phyloP scores from a whole-genome alignment of 2,113 vertebrate genomes.

The Cyanoderma ruficeps region DNA sequence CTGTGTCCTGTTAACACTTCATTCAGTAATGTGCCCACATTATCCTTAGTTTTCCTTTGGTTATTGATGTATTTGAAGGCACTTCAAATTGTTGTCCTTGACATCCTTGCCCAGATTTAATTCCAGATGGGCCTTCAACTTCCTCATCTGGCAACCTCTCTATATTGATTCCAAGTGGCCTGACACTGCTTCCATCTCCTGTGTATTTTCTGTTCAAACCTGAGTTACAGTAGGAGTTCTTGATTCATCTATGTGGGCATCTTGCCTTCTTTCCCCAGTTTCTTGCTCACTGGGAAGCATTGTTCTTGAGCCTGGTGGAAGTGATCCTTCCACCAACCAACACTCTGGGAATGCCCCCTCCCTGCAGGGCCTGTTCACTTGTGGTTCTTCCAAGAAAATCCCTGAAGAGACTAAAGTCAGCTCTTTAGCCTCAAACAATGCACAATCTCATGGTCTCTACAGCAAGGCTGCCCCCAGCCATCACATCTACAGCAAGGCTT shows the following conservation, averaged over 20 bases:
- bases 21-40: neutral
- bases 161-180: neutral
- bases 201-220: neutral
- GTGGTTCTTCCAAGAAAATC: neutral
- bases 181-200: neutral
- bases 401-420: neutral
- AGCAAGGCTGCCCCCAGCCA: accelerated
- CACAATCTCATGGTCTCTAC: neutral
- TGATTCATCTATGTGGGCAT: neutral
- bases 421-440: neutral
- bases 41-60: neutral
- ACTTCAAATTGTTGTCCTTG: neutral
- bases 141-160: neutral
- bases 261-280: neutral
- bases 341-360: accelerated
- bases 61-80: neutral
- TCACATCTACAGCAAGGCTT: neutral
- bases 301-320: neutral
- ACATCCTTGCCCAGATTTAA: neutral
- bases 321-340: neutral
- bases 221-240: neutral
- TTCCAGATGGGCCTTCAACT: neutral
- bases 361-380: neutral
- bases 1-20: neutral
- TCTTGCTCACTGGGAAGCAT: neutral